Percentiles rank a stretch among this genome's conserved stretches.
Evolutionary conservation across 2,888 invertebrate species (phyloP).

Genomic region (Phymatocera aterrima): DNA sequence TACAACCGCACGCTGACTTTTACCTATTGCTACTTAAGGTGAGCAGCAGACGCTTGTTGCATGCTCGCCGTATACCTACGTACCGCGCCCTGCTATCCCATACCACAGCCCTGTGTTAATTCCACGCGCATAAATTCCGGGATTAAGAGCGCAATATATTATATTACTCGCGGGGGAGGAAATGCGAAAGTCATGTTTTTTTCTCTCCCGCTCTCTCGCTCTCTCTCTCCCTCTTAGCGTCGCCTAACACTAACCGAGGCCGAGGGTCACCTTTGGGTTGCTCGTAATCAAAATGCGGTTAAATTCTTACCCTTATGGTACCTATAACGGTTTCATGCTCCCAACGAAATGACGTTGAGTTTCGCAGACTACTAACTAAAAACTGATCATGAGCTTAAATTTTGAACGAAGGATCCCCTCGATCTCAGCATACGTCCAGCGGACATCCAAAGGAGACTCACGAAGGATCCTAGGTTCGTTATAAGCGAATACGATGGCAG

Average conservation of each 20-base stretch:
- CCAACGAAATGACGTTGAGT: no score
- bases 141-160: conserved; percentile 70
- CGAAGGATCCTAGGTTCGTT: neutral
- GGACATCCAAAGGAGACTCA: neutral
- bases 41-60: conserved; percentile 44
- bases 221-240: conserved; percentile 8
- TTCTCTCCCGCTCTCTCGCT: conserved; percentile 28
- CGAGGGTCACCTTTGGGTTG: conserved; percentile 3
- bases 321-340: neutral
- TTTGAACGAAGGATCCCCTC: neutral
- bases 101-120: conserved; percentile 61
- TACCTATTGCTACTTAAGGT: conserved; percentile 31
- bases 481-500: neutral
- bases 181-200: conserved; percentile 64
- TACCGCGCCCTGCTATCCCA: neutral
- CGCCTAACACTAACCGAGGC: neutral
- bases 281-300: neutral
- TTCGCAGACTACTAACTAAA: neutral
- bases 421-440: neutral
- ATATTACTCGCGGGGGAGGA: conserved; percentile 64
- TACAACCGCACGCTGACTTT: conserved; percentile 4
- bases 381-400: neutral
- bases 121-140: conserved; percentile 69
- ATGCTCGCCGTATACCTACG: no score
- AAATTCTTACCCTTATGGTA: conserved; percentile 2